Percentiles rank a stretch among this genome's conserved stretches.
Conservation (phyloP, 2,888 invertebrate genomes). For the Nasonovia ribisnigri region DNA sequence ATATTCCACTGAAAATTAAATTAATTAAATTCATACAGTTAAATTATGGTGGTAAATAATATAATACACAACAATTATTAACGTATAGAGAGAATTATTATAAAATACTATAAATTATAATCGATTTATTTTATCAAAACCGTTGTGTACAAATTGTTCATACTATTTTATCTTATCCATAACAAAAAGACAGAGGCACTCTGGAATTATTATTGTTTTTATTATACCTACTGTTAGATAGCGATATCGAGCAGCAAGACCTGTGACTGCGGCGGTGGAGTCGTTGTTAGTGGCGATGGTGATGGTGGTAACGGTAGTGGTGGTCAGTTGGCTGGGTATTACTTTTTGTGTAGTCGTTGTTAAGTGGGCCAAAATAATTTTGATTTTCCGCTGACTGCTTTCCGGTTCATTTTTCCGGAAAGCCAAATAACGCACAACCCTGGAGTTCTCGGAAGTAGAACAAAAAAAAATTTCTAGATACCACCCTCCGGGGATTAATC, state of each 20-base stretch:
- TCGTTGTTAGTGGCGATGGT: not conserved
- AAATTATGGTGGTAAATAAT: not conserved
- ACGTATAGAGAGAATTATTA: not conserved
- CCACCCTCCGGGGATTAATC: conserved; percentile 44
- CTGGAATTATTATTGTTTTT: conserved; percentile 42
- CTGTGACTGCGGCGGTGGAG: not conserved
- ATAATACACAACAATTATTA: not conserved
- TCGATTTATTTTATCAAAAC: not conserved
- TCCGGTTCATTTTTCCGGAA: conserved; percentile 24
- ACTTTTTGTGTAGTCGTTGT: conserved; percentile 37
- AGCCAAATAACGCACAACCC: not conserved
- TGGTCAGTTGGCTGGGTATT: conserved; percentile 35
- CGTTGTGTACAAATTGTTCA: conserved; percentile 35
- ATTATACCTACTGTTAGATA: not conserved
- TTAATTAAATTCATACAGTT: not conserved
- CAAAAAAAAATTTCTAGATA: conserved; percentile 7
- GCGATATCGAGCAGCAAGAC: not conserved
- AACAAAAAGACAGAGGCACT: not conserved
- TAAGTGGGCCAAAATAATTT: conserved; percentile 54
- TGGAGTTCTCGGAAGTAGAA: not conserved
- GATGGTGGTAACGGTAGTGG: not conserved
- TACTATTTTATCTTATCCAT: not conserved
- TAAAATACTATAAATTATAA: not conserved
- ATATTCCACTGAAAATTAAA: not conserved
- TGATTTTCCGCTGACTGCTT: conserved; percentile 14